A percentile compares a stretch with the other conserved stretches of the same genome.
Conservation (phyloP, 2,888 invertebrate genomes). For the Zelleria hepariella region DNA sequence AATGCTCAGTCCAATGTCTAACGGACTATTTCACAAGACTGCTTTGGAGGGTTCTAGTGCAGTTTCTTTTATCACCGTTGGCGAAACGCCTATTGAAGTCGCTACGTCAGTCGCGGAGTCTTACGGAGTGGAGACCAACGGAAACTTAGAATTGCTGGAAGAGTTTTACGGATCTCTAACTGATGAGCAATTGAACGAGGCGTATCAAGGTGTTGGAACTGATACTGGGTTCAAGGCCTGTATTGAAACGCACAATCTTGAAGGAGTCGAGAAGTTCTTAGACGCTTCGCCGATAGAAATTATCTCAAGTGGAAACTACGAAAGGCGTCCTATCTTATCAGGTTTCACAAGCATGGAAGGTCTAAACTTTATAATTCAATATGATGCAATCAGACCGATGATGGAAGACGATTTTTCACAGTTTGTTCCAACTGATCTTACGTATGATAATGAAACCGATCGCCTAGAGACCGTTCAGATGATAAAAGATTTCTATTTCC, state of each 20-base stretch:
- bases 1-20: constrained; percentile 11
- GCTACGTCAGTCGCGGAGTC: constrained; percentile 12
- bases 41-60: constrained; percentile 16
- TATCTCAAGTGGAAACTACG: constrained; percentile 11
- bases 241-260: background rate
- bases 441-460: constrained; percentile 9
- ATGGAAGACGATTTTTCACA: constrained; percentile 5
- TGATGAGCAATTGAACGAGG: background rate
- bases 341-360: constrained; percentile 33
- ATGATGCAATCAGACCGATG: background rate
- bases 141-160: background rate
- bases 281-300: constrained; percentile 10
- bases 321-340: constrained; percentile 20
- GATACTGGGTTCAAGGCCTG: background rate
- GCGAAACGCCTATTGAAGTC: constrained; percentile 11
- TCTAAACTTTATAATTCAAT: constrained; percentile 20
- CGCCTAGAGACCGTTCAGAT: constrained; percentile 17
- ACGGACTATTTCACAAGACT: constrained; percentile 13
- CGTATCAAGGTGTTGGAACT: background rate
- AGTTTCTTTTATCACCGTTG: too few relatives aligned
- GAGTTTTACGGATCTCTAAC: background rate
- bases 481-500: constrained; percentile 24
- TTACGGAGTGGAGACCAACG: constrained; percentile 14
- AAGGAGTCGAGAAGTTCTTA: background rate
- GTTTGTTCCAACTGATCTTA: constrained; percentile 7